These are phyloP conservation scores for Catocala sponsa DNA, from an alignment of 2,888 invertebrate genomes.

Conservation along the genomic window DNA sequence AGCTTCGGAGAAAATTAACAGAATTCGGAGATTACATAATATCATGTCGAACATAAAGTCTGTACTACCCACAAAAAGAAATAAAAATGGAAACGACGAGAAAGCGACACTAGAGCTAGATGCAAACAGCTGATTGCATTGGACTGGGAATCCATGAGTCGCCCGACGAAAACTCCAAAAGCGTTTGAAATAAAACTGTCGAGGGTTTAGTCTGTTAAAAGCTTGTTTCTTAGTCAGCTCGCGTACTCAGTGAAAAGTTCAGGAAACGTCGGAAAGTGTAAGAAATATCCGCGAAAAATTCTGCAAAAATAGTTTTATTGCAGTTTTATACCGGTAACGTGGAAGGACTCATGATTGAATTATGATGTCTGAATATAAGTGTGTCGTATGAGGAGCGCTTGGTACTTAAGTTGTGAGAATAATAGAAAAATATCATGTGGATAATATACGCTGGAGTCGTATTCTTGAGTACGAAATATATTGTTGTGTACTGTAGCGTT, in stretches of 20 bases:
- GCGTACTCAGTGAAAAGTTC: slow-evolving; percentile 4
- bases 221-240: neutral
- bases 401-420: slow-evolving; percentile 10
- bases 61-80: too few relatives aligned
- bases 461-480: too few relatives aligned
- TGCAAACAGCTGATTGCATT: too few relatives aligned
- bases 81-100: too few relatives aligned
- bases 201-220: neutral
- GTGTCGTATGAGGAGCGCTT: slow-evolving; percentile 1
- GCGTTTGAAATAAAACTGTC: too few relatives aligned
- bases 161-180: too few relatives aligned
- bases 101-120: too few relatives aligned
- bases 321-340: slow-evolving; percentile 6
- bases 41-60: too few relatives aligned
- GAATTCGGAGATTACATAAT: too few relatives aligned
- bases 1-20: too few relatives aligned
- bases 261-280: slow-evolving; percentile 12
- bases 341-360: slow-evolving; percentile 8
- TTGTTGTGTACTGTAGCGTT: too few relatives aligned
- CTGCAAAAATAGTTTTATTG: slow-evolving; percentile 22
- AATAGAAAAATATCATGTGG: slow-evolving; percentile 8
- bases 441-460: neutral
- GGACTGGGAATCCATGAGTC: too few relatives aligned
- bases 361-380: slow-evolving; percentile 2
- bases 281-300: slow-evolving; percentile 21